Base-by-base conservation (phyloP, 2,888 invertebrate genomes). In the Dynastes hyllus region DNA sequence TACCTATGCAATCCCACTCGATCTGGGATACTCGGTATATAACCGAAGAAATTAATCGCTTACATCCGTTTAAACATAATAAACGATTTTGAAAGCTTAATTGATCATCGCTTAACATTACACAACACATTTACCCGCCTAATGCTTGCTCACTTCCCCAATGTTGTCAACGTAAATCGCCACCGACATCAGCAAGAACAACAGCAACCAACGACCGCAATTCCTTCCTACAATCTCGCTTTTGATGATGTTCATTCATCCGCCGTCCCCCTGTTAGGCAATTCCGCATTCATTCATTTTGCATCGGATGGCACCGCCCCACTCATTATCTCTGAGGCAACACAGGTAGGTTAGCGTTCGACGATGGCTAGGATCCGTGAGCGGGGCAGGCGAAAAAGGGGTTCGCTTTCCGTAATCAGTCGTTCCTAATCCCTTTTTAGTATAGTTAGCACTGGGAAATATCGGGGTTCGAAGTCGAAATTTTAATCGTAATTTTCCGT, bases 391-490 rank as follows among this genome's bases (percentile, higher is more conserved):
- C 61, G 51, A 45, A 45, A 45, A 45, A 65, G 80, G 80, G 83
- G 82, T 82, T 82, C 80, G 81, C 76, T 81, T 83, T 82, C 81
- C 81, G 82, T 85, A 86, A 85, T 85, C 86, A 86, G 85, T 86
- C 83, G 83, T 82, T 81, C 79, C 81, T 82, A 83, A 84, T 85
- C 84, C 83, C 80, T 11, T 45, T 84, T 83, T 82, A 78, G 80
- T 79, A 80, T 81, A 80, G 71, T 55, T 16, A 16, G 16, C 61
- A 61, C 78, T 80, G 79, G 78, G 78, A 81, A 81, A 81, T 80
- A 80, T 58, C 61, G 32, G 61, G 61, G 11, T 27, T 61, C 29
- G 70, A 71, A 53, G 16, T 55, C 22, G 32, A 51, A 29, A n/a
- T 22, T 22, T 16, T 8, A 16, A 37, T 5, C 32, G 32, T 37